Evolutionary conservation across 2,113 vertebrate species (phyloP).

Genomic region (Halichoeres trimaculatus): DNA sequence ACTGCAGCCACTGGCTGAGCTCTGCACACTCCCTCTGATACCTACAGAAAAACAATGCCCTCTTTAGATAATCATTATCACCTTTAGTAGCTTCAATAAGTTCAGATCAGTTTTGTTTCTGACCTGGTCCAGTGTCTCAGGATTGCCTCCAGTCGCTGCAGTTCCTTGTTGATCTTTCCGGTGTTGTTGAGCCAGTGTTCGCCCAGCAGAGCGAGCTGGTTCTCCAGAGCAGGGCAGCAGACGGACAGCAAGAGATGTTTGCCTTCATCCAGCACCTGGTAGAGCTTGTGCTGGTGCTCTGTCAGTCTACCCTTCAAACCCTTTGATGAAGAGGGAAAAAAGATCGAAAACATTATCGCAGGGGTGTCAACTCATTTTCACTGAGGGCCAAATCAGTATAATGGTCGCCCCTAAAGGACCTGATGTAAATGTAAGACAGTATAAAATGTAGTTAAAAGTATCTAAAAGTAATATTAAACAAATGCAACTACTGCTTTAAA

Average conservation of each 20-base stretch:
- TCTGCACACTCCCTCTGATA: slow-evolving; percentile 92
- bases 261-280: slow-evolving; percentile 92
- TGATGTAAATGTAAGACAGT: no score
- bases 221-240: slow-evolving; percentile 90
- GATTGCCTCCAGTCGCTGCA: slow-evolving; percentile 92
- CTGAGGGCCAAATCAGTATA: no score
- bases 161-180: slow-evolving; percentile 90
- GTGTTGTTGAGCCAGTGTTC: slow-evolving; percentile 92
- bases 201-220: slow-evolving; percentile 89
- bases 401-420: no score
- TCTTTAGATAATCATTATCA: neutral
- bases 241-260: slow-evolving; percentile 90
- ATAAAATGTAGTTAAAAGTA: no score
- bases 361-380: no score
- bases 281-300: slow-evolving; percentile 91
- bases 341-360: neutral
- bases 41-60: slow-evolving; percentile 70
- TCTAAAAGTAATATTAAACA: no score
- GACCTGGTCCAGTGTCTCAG: slow-evolving; percentile 97
- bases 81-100: no score
- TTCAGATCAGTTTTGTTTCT: slow-evolving; percentile 21
- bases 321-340: slow-evolving; percentile 70
- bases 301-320: slow-evolving; percentile 87
- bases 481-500: no score
- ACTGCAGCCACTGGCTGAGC: slow-evolving; percentile 90